Base-by-base conservation (phyloP, 2,888 invertebrate genomes). In the Brachycybe producta region DNA sequence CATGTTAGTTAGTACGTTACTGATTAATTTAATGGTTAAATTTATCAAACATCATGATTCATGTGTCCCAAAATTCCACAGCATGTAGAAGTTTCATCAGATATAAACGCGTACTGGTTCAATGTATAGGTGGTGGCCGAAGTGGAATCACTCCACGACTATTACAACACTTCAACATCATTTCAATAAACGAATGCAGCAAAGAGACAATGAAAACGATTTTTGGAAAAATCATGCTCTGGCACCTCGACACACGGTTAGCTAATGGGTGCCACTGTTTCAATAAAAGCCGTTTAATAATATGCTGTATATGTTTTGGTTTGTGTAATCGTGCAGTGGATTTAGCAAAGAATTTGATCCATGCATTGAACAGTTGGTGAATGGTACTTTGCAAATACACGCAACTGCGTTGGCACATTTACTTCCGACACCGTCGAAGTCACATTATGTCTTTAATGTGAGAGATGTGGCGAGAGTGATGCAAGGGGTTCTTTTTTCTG, bases 331-430 rank as follows among this genome's bases (percentile, higher is more conserved):
- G n/a, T n/a, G n/a, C 67, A 85, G 87, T 64, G 92, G 91, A 5
- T 95, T 94, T 69, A 82, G 87, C 11, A 88, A 87, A 67, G 91
- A 91, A 52, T 94, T 94, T 65, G 87, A 91, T 70, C 84, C 88
- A 0, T 87, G 86, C 61, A 85, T 90, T 49, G 84, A 86, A 48
- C 82, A 92, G 68, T 75, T 95, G 48, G 90, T 94, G 2, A 64
- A 71, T 45, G 90, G 86, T 0, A 94, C 94, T 0, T 70, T 95
- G 59, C 79, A 81, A 55, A 77, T 94, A 3, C 94, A 91, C 65
- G 86, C 88, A 63, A 73, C 79, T 59, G 85, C 90, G 11, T 62
- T 56, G 11, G n/a, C 34, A 7, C 62, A 62, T 51, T 68, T 70
- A 55, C 59, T 70, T 39, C 70, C 70, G 7, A 70, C 69, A 3